A percentile compares a stretch with the other conserved stretches of the same genome.
Evolutionary conservation across 2,888 invertebrate species (phyloP).

Genomic region (Amphimallon solstitiale): DNA sequence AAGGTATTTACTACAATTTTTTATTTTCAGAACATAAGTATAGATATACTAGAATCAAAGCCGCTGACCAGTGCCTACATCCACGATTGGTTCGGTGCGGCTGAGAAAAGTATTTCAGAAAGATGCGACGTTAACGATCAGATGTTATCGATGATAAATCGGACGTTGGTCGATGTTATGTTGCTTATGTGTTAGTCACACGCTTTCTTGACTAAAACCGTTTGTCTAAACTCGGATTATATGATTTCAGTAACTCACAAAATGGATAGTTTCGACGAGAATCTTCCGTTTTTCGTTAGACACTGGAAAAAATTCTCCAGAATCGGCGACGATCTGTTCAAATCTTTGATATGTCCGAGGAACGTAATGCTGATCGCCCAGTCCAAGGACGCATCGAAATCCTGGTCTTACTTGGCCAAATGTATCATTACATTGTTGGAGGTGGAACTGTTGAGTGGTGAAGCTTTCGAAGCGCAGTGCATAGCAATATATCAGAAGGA

Average conservation of each 20-base stretch:
- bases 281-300: conserved; percentile 19
- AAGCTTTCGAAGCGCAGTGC: conserved; percentile 73
- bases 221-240: background rate
- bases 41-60: conserved; percentile 38
- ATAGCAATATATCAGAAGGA: conserved; percentile 74
- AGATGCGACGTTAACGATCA: conserved; percentile 58
- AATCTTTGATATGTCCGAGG: conserved; percentile 52
- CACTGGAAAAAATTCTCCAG: conserved; percentile 26
- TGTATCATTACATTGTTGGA: conserved; percentile 63
- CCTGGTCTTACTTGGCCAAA: conserved; percentile 52
- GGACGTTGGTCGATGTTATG: conserved; percentile 52
- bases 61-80: background rate
- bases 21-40: conserved; percentile 40
- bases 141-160: conserved; percentile 50
- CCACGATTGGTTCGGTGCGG: conserved; percentile 43
- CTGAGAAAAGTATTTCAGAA: conserved; percentile 48
- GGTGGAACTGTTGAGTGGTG: conserved; percentile 68
- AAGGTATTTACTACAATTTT: too few relatives aligned
- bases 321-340: conserved; percentile 50
- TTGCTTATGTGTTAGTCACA: conserved; percentile 53
- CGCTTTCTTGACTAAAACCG: background rate
- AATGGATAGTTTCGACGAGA: conserved; percentile 38
- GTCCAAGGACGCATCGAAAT: conserved; percentile 41
- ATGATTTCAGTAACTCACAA: conserved; percentile 49
- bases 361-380: conserved; percentile 53